Percentiles rank a stretch among this genome's conserved stretches.
Evolutionary conservation across 2,888 invertebrate genomes (phyloP).

Genomic region (Rhamphomyia laevipes): DNA sequence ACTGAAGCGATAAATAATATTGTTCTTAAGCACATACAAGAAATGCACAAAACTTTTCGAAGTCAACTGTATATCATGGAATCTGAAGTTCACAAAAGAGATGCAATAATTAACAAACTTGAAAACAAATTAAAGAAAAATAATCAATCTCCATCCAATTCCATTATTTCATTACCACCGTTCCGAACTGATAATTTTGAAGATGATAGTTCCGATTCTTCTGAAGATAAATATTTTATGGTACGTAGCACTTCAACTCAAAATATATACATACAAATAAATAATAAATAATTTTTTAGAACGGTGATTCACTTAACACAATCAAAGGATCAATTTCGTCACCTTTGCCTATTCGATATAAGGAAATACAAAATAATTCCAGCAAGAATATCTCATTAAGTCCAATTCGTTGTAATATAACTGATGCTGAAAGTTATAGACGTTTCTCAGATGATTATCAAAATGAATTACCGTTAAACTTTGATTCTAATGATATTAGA

Average conservation of each 20-base stretch:
- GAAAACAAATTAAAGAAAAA: conserved; percentile 59
- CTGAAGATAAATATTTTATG: conserved; percentile 37
- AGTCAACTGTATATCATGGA: conserved; percentile 64
- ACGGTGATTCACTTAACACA: conserved; percentile 56
- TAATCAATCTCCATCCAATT: conserved; percentile 33
- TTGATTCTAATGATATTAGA: no score
- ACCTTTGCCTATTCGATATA: conserved; percentile 12
- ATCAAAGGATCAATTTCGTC: conserved; percentile 52
- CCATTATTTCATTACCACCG: conserved; percentile 9
- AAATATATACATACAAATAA: no score
- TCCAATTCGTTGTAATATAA: conserved; percentile 19
- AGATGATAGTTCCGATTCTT: conserved; percentile 32
- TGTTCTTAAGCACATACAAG: conserved; percentile 61
- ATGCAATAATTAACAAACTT: conserved; percentile 68
- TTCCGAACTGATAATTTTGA: conserved; percentile 22
- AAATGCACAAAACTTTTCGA: conserved; percentile 59
- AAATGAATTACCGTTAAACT: no score
- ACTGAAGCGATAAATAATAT: conserved; percentile 64
- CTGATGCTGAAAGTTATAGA: conserved; percentile 29
- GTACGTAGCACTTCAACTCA: no score
- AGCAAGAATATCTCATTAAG: conserved; percentile 20
- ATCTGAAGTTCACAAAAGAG: conserved; percentile 66
- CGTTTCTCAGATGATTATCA: no score
- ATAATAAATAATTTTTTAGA: conserved; percentile 32
- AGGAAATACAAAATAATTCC: conserved; percentile 1